Evolutionary conservation across 2,113 vertebrate species (phyloP).

Genomic region (Platysternon megacephalum): DNA sequence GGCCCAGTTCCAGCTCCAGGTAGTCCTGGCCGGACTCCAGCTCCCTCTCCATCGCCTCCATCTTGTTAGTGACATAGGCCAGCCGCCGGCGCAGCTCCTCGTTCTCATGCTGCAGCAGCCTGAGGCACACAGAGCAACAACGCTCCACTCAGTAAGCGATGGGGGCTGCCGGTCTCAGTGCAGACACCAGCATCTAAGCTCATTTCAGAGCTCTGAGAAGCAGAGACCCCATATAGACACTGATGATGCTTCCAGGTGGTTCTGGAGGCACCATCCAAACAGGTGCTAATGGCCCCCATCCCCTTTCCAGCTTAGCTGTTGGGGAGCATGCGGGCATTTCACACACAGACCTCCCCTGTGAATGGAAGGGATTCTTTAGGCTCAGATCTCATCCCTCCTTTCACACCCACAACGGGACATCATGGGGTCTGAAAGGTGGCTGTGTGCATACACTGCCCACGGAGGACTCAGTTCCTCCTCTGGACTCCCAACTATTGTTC

Average conservation of each 20-base stretch:
- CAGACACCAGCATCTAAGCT: background rate
- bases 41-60: slow-evolving; percentile 94
- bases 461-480: background rate
- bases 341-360: background rate
- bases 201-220: background rate
- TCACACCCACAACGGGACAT: background rate
- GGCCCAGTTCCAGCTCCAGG: slow-evolving; percentile 92
- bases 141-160: background rate
- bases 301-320: background rate
- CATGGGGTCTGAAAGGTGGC: background rate
- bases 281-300: background rate
- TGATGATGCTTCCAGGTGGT: background rate
- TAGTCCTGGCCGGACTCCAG: slow-evolving; percentile 92
- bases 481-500: background rate
- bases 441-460: background rate
- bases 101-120: slow-evolving; percentile 96
- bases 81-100: slow-evolving; percentile 91
- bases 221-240: background rate
- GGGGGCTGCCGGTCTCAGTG: background rate
- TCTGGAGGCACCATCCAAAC: background rate
- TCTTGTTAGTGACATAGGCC: slow-evolving; percentile 90
- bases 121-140: slow-evolving; percentile 62
- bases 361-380: background rate
- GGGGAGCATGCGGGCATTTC: background rate
- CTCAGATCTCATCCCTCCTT: background rate